A percentile compares a stretch with the other conserved stretches of the same genome.
Conservation (phyloP, 2,113 vertebrate genomes). For the Cynopterus brachyotis region DNA sequence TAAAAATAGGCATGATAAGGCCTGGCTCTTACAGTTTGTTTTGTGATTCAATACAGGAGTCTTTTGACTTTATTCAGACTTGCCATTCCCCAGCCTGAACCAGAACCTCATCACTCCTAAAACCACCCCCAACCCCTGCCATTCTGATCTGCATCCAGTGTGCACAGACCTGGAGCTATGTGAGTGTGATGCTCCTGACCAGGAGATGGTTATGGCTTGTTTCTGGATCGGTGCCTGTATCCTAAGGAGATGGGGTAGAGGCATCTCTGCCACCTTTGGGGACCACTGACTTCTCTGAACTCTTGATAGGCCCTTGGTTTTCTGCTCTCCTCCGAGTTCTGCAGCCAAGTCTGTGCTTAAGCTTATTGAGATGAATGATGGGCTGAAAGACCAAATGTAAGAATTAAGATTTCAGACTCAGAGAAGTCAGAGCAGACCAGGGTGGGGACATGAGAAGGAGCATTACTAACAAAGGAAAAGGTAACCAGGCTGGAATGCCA, state of each 20-base stretch:
- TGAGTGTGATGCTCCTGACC: background rate
- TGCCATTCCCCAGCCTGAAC: background rate
- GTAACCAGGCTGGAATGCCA: background rate
- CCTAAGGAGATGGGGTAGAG: background rate
- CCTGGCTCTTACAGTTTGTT: background rate
- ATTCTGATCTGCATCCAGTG: background rate
- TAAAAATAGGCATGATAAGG: background rate
- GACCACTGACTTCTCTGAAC: background rate
- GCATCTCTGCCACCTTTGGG: too few relatives aligned
- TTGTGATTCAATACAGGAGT: background rate
- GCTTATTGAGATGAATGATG: background rate
- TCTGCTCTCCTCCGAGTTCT: background rate
- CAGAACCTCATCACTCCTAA: background rate
- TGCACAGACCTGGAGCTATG: background rate
- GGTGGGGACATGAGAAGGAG: too few relatives aligned
- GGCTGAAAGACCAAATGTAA: background rate
- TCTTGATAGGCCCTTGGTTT: background rate
- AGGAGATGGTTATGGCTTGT: background rate
- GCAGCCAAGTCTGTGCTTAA: background rate
- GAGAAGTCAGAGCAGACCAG: background rate
- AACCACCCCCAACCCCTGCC: background rate
- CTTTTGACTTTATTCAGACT: background rate
- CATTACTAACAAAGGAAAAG: background rate
- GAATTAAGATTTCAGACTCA: background rate
- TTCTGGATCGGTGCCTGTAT: fast-evolving